These are phyloP conservation scores for Lasiurus borealis DNA, from an alignment of 2,113 vertebrate genomes.

Conservation along the genomic window DNA sequence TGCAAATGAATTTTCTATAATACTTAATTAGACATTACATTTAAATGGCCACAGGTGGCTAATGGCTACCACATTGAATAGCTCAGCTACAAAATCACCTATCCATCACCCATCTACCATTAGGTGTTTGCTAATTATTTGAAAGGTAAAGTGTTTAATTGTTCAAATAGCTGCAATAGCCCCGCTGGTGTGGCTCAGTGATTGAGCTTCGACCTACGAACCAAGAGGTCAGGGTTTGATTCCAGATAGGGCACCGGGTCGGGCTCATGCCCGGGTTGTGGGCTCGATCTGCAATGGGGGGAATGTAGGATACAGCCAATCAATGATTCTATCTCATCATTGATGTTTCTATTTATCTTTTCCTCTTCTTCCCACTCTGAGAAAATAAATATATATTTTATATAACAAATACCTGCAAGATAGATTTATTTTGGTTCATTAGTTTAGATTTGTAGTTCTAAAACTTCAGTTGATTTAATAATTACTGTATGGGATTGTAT, in stretches of 20 bases:
- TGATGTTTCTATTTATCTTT: too few species aligned
- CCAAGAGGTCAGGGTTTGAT: too few species aligned
- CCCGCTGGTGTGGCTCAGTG: too few species aligned
- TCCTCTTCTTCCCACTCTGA: too few species aligned
- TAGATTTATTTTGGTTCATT: neutral
- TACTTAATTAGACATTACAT: neutral
- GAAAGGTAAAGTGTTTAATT: slow-evolving; percentile 1
- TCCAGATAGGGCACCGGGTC: too few species aligned
- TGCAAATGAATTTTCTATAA: neutral
- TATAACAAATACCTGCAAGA: neutral
- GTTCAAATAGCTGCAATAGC: neutral
- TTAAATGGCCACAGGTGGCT: neutral
- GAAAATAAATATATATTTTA: too few species aligned
- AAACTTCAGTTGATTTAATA: neutral
- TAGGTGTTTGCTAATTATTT: neutral
- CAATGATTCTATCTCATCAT: too few species aligned
- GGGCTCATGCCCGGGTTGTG: too few species aligned
- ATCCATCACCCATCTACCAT: neutral
- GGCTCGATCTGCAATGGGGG: too few species aligned
- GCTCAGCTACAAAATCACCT: neutral
- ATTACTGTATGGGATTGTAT: neutral
- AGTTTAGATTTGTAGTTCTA: neutral
- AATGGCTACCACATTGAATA: neutral
- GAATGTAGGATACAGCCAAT: too few species aligned
- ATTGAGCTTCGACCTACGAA: too few species aligned